Evolutionary conservation across 2,113 vertebrate genomes (phyloP).

Genomic region (Burhinus bistriatus): DNA sequence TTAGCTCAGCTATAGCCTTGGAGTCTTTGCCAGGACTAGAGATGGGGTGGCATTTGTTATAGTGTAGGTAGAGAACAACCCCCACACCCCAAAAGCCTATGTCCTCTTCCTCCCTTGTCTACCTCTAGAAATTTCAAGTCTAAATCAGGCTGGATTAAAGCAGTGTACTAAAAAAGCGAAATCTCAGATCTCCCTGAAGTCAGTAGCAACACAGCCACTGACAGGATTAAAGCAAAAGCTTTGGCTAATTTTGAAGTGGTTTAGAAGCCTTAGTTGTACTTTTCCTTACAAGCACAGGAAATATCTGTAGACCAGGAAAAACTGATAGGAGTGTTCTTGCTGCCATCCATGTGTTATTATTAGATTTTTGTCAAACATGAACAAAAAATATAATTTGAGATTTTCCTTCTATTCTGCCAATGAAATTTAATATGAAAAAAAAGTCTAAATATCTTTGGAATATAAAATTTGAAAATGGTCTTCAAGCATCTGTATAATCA

Average conservation of each 20-base stretch:
- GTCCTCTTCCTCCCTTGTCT: neutral
- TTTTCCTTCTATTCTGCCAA: neutral
- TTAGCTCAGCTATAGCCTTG: neutral
- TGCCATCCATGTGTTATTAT: neutral
- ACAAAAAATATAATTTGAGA: neutral
- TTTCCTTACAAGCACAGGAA: neutral
- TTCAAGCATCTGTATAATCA: neutral
- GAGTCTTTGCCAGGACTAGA: neutral
- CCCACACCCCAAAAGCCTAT: neutral
- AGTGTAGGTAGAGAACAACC: neutral
- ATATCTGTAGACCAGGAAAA: neutral
- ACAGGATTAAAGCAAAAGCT: neutral
- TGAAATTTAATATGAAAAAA: neutral
- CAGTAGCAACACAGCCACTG: neutral
- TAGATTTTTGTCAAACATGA: neutral
- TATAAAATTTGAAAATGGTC: neutral
- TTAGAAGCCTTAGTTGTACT: neutral
- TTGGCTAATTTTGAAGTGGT: neutral
- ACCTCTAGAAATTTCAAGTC: neutral
- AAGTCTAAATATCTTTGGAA: neutral
- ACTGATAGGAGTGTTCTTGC: neutral
- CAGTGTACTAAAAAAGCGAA: neutral
- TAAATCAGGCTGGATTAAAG: neutral
- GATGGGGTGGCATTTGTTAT: neutral
- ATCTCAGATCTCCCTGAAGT: neutral